These are phyloP conservation scores for Platysteira castanea DNA, from an alignment of 2,113 vertebrate genomes.

Conservation along the genomic window DNA sequence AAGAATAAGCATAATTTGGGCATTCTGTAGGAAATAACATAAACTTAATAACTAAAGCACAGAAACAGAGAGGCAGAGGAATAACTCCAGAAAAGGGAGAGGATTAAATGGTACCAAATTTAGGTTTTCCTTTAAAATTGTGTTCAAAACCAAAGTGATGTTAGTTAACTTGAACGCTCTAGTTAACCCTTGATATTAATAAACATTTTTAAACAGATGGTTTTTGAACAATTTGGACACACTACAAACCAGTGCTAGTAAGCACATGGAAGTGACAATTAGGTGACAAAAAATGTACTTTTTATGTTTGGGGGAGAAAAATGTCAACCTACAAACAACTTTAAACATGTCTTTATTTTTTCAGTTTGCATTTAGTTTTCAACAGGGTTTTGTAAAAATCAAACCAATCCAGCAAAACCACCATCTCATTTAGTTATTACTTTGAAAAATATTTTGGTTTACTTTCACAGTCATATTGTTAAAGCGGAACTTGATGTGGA, in stretches of 20 bases:
- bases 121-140: background rate
- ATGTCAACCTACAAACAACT: background rate
- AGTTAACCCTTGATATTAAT: background rate
- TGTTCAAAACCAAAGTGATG: background rate
- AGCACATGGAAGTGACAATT: background rate
- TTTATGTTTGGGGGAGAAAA: background rate
- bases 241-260: background rate
- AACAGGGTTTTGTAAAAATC: background rate
- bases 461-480: background rate
- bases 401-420: background rate
- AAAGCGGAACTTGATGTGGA: background rate
- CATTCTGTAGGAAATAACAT: background rate
- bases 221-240: background rate
- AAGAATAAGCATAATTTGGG: background rate
- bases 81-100: background rate
- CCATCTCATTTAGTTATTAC: background rate
- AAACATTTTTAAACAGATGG: background rate
- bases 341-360: background rate
- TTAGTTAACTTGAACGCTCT: background rate
- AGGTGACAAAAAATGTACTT: background rate
- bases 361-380: constrained; percentile 16
- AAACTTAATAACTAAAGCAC: background rate
- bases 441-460: constrained; percentile 5
- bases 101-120: background rate
- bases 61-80: background rate